phyloP scores from a whole-genome alignment of 2,888 invertebrate genomes.

The Microdon myrmicae region DNA sequence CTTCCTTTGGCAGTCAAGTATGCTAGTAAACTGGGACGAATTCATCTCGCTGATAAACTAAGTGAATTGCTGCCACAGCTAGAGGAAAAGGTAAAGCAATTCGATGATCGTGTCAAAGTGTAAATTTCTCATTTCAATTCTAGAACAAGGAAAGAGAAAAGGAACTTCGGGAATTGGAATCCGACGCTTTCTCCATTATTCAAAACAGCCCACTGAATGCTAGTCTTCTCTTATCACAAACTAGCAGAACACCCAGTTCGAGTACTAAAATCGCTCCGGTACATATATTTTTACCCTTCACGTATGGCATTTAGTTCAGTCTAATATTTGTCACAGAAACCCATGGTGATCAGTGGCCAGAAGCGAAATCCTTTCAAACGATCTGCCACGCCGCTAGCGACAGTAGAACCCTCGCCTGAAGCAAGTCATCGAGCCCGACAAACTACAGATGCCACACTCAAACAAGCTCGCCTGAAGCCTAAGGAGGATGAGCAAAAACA shows the following conservation, averaged over 20 bases:
- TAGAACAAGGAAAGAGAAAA: conserved; percentile 57
- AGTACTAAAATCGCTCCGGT: conserved; percentile 53
- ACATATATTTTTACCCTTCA: conserved; percentile 10
- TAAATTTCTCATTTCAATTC: neutral
- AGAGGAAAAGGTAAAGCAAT: conserved; percentile 59
- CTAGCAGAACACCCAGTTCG: conserved; percentile 8
- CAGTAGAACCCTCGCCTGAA: conserved; percentile 10
- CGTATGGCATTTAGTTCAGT: neutral
- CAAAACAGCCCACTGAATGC: conserved; percentile 55
- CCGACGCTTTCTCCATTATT: conserved; percentile 55
- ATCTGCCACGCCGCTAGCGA: conserved; percentile 65
- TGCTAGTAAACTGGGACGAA: conserved; percentile 80
- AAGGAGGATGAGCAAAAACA: conserved; percentile 15
- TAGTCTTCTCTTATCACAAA: conserved; percentile 37
- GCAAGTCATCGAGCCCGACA: conserved; percentile 44
- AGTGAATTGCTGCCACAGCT: conserved; percentile 70
- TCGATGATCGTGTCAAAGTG: neutral
- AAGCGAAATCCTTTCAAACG: conserved; percentile 70
- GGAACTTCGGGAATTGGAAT: conserved; percentile 58
- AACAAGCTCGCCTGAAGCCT: conserved; percentile 37
- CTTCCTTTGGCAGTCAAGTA: conserved; percentile 89
- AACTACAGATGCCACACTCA: conserved; percentile 35
- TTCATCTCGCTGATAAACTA: conserved; percentile 82
- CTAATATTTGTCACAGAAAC: conserved; percentile 53
- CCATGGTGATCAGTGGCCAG: conserved; percentile 60